Percentiles rank a stretch among this genome's conserved stretches.
phyloP scores from a whole-genome alignment of 2,888 invertebrate genomes.

The Leucophora obtusa region DNA sequence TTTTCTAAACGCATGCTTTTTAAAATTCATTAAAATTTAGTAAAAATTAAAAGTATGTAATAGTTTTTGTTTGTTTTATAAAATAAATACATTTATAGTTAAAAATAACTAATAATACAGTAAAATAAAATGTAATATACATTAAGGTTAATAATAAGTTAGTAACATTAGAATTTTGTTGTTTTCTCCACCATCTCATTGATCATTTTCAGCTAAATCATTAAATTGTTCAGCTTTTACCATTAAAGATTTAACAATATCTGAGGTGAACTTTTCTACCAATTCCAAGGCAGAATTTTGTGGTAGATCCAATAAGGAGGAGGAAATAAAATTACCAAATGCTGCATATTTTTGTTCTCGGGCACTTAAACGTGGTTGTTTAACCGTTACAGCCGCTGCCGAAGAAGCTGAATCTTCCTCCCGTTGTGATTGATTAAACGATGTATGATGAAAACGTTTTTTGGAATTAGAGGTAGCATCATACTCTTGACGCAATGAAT shows the following conservation, averaged over 20 bases:
- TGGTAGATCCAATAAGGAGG: slow-evolving; percentile 75
- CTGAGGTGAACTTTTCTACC: slow-evolving; percentile 76
- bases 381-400: slow-evolving; percentile 11
- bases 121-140: not conserved
- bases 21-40: not conserved
- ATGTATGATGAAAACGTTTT: slow-evolving; percentile 14
- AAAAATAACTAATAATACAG: not conserved
- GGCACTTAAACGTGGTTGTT: slow-evolving; percentile 52
- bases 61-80: not conserved
- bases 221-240: slow-evolving; percentile 61
- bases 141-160: not conserved
- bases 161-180: not conserved
- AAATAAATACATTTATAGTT: slow-evolving; percentile 5
- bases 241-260: slow-evolving; percentile 74
- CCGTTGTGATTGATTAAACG: slow-evolving; percentile 21
- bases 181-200: not conserved
- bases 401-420: slow-evolving; percentile 10
- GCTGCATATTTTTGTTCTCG: slow-evolving; percentile 69
- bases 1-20: not conserved
- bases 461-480: slow-evolving; percentile 22
- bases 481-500: slow-evolving; percentile 29
- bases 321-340: slow-evolving; percentile 77
- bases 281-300: slow-evolving; percentile 72
- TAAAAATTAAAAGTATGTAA: not conserved
- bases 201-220: slow-evolving; percentile 21